Evolutionary conservation across 1,140 invertebrate genomes (phyloP), one percentile per base, ranked within the genome.

Genomic region (Orchesella cincta): DNA sequence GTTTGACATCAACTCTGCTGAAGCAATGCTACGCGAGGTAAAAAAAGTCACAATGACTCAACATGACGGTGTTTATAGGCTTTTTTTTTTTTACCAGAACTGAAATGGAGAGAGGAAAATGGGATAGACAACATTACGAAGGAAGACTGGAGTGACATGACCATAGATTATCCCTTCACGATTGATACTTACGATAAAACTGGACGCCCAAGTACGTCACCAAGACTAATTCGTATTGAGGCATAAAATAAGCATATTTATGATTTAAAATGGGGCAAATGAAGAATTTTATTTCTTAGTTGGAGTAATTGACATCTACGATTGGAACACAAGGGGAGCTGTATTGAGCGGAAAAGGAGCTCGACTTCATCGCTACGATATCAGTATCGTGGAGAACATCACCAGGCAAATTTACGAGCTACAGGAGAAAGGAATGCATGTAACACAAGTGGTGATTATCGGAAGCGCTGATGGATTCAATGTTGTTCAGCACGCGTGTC

Each of bases 381-480:
- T 28, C 67, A 14, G 31, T 23, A 5, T 71, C 23, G 26, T 71
- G 29, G 67, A 71, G 23, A 36, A 28, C 2, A 8, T 71, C 16
- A 71, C 67, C 12, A 71, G 8, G 29, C 23, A 34, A 36, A 29
- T 71, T 71, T 34, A 12, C 29, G 29, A 31, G 31, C 34, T 12
- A 36, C 67, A 71, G 67, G 67, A 8, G 23, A 28, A 36, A 31
- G 67, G 67, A 20, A 16, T 71, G 29, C 16, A 71, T 36, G 34
- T 71, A 1, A 71, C 67, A 8, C 67, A 67, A 71, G 67, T 71
- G 67, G 67, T 28, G 31, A 16, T 71, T n/a, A 12, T 57, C n/a
- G 54, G 54, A 57, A 57, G 26, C 23, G 54, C 54, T 12, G 54
- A 57, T 5, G 54, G 54, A 57, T 57, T 57, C 26, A 57, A 57